A percentile compares a stretch with the other conserved stretches of the same genome.
These are phyloP conservation scores for Taenaris catops DNA, from an alignment of 2,888 invertebrate genomes.

Conservation along the genomic window DNA sequence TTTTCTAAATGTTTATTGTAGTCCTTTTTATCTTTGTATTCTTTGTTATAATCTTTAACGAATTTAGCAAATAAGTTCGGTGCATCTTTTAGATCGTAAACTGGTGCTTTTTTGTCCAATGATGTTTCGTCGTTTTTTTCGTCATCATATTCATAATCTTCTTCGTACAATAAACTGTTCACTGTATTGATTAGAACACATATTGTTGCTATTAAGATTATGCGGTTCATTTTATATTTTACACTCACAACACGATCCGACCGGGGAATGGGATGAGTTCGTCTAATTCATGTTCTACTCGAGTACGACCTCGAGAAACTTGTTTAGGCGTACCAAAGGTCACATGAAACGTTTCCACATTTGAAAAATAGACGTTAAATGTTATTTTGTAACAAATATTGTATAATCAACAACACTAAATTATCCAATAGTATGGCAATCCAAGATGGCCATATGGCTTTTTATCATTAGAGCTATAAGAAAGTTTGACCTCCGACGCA, in stretches of 20 bases:
- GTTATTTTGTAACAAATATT: background rate
- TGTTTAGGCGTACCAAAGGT: slow-evolving; percentile 19
- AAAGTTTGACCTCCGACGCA: too few relatives aligned
- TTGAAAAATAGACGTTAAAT: too few relatives aligned
- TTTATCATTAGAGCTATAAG: background rate
- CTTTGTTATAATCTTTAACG: slow-evolving; percentile 38
- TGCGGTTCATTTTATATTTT: slow-evolving; percentile 24
- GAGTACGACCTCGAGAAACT: slow-evolving; percentile 19
- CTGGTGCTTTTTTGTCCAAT: slow-evolving; percentile 28
- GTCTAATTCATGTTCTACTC: slow-evolving; percentile 13
- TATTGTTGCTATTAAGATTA: slow-evolving; percentile 16
- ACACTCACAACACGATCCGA: slow-evolving; percentile 17
- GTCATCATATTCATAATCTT: slow-evolving; percentile 19
- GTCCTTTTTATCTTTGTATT: slow-evolving; percentile 41
- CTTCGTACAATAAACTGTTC: slow-evolving; percentile 17
- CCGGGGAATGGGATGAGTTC: slow-evolving; percentile 21
- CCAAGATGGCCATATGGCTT: background rate
- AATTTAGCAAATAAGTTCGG: slow-evolving; percentile 42
- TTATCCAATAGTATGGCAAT: too few relatives aligned
- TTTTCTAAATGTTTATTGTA: slow-evolving; percentile 35
- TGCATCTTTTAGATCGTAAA: slow-evolving; percentile 47
- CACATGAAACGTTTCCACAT: background rate
- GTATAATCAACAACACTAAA: too few relatives aligned
- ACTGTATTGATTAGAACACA: slow-evolving; percentile 15
- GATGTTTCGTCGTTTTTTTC: slow-evolving; percentile 18